These are phyloP conservation scores for Lamellibrachia satsuma DNA, from an alignment of 2,888 invertebrate species.

Conservation along the genomic window DNA sequence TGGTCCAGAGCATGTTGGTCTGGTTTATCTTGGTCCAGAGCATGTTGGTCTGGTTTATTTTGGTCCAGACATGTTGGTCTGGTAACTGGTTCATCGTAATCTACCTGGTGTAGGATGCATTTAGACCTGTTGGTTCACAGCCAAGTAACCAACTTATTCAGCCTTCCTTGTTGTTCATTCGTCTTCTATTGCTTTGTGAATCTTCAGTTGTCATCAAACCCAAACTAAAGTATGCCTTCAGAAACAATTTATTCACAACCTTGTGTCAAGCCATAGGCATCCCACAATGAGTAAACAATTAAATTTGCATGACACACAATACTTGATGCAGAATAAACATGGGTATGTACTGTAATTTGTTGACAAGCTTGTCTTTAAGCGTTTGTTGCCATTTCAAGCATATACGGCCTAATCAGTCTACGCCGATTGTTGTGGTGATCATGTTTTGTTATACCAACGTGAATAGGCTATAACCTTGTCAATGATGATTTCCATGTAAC, in stretches of 20 bases:
- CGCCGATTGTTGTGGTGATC: background rate
- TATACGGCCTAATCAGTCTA: background rate
- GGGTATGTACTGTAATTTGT: background rate
- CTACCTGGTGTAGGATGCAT: background rate
- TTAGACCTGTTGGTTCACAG: background rate
- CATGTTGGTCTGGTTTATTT: background rate
- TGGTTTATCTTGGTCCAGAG: background rate
- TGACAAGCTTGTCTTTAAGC: no score
- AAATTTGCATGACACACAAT: no score
- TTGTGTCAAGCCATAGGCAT: no score
- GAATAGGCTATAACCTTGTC: background rate
- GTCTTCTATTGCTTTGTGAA: no score
- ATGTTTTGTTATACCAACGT: background rate
- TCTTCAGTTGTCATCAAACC: no score
- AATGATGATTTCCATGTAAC: background rate
- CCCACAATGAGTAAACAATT: no score
- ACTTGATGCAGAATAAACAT: background rate
- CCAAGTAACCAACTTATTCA: background rate
- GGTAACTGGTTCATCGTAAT: background rate
- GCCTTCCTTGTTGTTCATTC: no score
- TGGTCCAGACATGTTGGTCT: background rate
- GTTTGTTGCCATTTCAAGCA: no score
- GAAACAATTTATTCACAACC: no score
- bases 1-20: background rate
- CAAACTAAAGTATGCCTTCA: no score